Evolutionary conservation across 2,797 vertebrate genomes (phyloP), one percentile per base, ranked within the genome.

Genomic region (Periparus ater): DNA sequence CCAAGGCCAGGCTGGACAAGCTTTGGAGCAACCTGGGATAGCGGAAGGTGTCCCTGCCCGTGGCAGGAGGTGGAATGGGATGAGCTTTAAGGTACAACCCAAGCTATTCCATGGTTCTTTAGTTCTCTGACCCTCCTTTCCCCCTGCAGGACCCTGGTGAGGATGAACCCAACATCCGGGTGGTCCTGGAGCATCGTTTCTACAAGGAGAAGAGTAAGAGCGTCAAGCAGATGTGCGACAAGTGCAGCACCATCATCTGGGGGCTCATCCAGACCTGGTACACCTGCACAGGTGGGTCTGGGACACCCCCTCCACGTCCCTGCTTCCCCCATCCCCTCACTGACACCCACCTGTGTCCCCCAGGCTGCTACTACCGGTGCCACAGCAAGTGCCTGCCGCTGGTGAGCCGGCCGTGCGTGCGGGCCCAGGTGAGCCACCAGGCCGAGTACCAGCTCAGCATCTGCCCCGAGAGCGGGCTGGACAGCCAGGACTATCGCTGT

Each of bases 201-300:
- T 99, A 98, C 85, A 99, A 99, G 95, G 99, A 99, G 96, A 99
- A 99, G 98, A 99, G 99, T 97, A 99, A 99, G 94, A 99, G 99
- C 2, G 99, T 99, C 65, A 99, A 99, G 97, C 99, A 99, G 94
- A 99, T 98, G 21, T 99, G 99, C 71, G 99, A 99, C 97, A 99
- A 99, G 93, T 99, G 99, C 95, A 99, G 98, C 95, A 90, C 99
- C 63, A 98, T 99, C 93, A 99, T 99, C 96, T 99, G 99, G 99
- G 99, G 99, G 36, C 98, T 99, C 62, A 99, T 99, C 91, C 99
- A 99, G 98, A 99, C 99, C 62, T 99, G 99, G 99, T 99, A 99
- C 89, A 99, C 99, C 54, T 99, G 99, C 96, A 99, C 99, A 98
- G 99, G 99, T 99, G 90, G 97, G 93, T n/a, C 19, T 8, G 42